Evolutionary conservation across 2,797 vertebrate species (phyloP), one percentile per base, ranked within the genome.

Genomic region (Falco columbarius): DNA sequence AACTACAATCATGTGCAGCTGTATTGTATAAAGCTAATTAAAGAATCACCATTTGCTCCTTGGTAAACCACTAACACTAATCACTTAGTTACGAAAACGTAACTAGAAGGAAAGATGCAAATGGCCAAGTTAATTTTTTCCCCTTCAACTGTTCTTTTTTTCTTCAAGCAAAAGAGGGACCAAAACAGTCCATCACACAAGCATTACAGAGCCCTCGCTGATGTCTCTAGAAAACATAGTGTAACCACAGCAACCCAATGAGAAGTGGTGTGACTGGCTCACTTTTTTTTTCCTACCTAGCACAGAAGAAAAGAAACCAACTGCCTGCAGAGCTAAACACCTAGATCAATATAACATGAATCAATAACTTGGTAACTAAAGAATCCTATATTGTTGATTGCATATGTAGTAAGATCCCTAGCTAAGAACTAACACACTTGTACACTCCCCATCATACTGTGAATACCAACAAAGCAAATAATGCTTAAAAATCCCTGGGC

Each of bases 51-150:
- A 46, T 74, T 96, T 84, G 73, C 63, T 96, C 59, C 56, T 92
- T 52, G 72, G 59, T 65, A 95, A 95, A 95, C 93, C 81, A 74
- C 86, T 79, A 81, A 76, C 22, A 62, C 21, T 80, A 46, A 83
- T 74, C 68, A 86, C 14, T 14, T n/a, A 49, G 42, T 89, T 82
- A 73, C 0, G 3, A 89, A 91, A 96, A 95, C 0, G 0, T 77
- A 93, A 79, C 58, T 52, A 84, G 46, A 89, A 91, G 77, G 95
- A 92, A 97, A 97, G 47, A 95, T 95, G 88, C 76, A 95, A 97
- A 96, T 92, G 32, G 62, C 15, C 47, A 94, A 93, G 81, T 86
- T 66, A 79, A 36, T 70, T 75, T 94, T 88, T 88, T 55, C 67
- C 90, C 42, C 70, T 73, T 76, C 12, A 27, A 30, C 55, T 94